Evolutionary conservation across 2,888 invertebrate species (phyloP).

Genomic region (Pollenia angustigena): DNA sequence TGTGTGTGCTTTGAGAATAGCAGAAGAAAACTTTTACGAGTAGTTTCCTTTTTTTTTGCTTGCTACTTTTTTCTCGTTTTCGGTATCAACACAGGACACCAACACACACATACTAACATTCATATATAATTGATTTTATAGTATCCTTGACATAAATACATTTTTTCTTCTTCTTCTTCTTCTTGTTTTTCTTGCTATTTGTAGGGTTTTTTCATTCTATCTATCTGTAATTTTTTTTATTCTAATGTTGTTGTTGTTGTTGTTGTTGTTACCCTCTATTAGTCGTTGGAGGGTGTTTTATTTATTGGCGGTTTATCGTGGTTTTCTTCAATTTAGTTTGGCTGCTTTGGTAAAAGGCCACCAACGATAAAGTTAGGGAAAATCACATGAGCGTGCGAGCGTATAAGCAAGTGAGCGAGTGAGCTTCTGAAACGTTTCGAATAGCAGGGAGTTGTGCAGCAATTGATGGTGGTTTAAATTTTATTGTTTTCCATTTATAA

Average conservation of each 20-base stretch:
- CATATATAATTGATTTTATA: constrained; percentile 76
- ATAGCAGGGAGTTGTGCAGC: constrained; percentile 16
- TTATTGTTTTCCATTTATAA: constrained; percentile 69
- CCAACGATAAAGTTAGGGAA: background rate
- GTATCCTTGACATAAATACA: constrained; percentile 77
- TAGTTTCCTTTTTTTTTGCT: constrained; percentile 13
- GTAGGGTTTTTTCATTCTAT: background rate
- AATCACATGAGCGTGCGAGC: background rate
- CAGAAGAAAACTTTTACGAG: background rate
- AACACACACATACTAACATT: background rate
- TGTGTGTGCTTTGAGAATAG: background rate
- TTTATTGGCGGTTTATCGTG: constrained; percentile 69
- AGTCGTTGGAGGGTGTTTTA: constrained; percentile 52
- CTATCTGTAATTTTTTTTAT: background rate
- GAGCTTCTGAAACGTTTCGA: constrained; percentile 16
- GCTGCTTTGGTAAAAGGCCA: background rate
- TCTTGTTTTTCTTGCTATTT: constrained; percentile 5
- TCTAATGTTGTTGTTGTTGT: no score
- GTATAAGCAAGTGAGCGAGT: background rate
- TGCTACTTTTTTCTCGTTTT: constrained; percentile 27
- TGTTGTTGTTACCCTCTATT: no score
- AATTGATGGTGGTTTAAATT: constrained; percentile 63
- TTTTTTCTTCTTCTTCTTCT: constrained; percentile 10
- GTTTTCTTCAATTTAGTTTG: constrained; percentile 49
- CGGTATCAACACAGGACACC: background rate